A percentile compares a stretch with the other conserved stretches of the same genome.
Conservation (phyloP, 2,888 invertebrate species). For the Meghimatium bilineatum region DNA sequence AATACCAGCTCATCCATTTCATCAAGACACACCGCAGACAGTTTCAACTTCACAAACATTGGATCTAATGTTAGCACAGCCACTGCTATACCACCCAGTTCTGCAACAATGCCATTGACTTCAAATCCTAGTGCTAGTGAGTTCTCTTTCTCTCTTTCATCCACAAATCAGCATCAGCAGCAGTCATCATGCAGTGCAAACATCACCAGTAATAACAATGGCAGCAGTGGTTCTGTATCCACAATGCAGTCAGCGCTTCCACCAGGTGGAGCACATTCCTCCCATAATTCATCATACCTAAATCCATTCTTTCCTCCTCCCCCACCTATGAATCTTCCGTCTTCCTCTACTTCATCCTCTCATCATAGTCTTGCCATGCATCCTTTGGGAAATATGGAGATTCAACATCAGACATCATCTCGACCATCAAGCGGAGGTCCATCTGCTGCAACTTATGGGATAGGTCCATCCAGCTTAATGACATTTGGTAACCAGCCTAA, state of each 20-base stretch:
- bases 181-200: constrained; percentile 46
- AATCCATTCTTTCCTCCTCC: constrained; percentile 41
- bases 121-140: constrained; percentile 34
- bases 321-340: constrained; percentile 31
- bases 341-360: constrained; percentile 30
- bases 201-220: constrained; percentile 13
- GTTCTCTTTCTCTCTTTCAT: constrained; percentile 41
- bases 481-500: constrained; percentile 45
- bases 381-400: constrained; percentile 49
- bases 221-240: neutral
- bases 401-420: constrained; percentile 39
- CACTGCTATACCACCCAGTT: constrained; percentile 22
- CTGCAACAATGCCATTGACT: constrained; percentile 41
- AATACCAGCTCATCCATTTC: constrained; percentile 2
- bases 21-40: constrained; percentile 21
- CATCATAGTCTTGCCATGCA: constrained; percentile 44
- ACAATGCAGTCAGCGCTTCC: constrained; percentile 26
- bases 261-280: neutral
- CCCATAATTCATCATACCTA: constrained; percentile 36
- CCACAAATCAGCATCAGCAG: constrained; percentile 36
- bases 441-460: constrained; percentile 21
- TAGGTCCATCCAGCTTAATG: constrained; percentile 48
- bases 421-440: constrained; percentile 36
- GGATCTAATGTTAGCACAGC: constrained; percentile 35
- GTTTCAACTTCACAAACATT: constrained; percentile 41